Base-by-base conservation (phyloP, 2,888 invertebrate species). In the Temnothorax unifasciatus region DNA sequence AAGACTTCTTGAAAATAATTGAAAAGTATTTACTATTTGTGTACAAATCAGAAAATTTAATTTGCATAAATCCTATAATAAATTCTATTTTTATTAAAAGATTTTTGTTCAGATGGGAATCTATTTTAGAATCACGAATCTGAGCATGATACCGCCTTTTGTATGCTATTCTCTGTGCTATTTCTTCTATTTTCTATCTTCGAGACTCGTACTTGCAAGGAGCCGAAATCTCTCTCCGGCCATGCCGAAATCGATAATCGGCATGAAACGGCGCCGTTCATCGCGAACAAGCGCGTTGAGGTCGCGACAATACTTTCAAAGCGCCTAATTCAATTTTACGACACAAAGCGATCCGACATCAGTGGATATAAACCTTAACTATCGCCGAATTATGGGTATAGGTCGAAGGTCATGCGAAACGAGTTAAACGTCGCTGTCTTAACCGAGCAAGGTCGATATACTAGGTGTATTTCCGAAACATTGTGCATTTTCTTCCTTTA, bases 321-420 rank as follows among this genome's bases (percentile, higher is more conserved):
- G 38, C 57, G 59, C 38, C 73, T 81, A 81, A 81, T 79, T 79
- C 71, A 79, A 79, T 73, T 81, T 81, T 81, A 81, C 59, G 73
- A 59, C 5, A 71, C 34, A 44, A 25, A 57, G 44, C 79, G 71
- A 79, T 71, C 13, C 47, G 18, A 79, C 59, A 18, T 57, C 71
- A 50, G 59, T 47, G 4, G 59, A 71, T n/a, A 50, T 71, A 71
- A 79, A 71, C 79, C 29, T 79, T 79, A 79, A 79, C 69, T 68
- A 76, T 82, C 76, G 9, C 4, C 63, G 47, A 82, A 63, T 81
- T 59, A 44, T 75, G 73, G 41, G 54, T 71, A 75, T 83, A 82
- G 86, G 77, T 89, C 86, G 68, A 86, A 89, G 85, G 86, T 89
- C 85, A 73, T 44, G 76, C 47, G 71, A 87, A 81, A 74, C 11